Percentiles rank a stretch among this genome's conserved stretches.
These are phyloP conservation scores for Myotis lucifugus DNA, from an alignment of 2,113 vertebrate species.

Conservation along the genomic window DNA sequence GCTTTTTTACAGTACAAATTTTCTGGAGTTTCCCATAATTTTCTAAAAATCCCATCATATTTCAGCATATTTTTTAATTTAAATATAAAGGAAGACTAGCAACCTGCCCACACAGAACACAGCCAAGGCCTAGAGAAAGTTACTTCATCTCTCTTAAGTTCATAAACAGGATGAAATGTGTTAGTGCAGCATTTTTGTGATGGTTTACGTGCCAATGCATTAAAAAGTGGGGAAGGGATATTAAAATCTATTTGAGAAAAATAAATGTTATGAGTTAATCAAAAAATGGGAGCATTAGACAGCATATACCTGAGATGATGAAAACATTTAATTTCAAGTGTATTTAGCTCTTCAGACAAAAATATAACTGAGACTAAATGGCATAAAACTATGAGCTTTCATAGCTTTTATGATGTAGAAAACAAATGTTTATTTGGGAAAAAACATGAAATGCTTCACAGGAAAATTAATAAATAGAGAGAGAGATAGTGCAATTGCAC, in stretches of 20 bases:
- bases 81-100: not conserved
- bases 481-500: not conserved
- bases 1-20: not conserved
- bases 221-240: not conserved
- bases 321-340: conserved; percentile 9
- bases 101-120: not conserved
- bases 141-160: not conserved
- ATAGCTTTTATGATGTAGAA: not conserved
- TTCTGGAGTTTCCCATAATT: not conserved
- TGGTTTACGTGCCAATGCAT: not conserved
- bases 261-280: not conserved
- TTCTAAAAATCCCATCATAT: not conserved
- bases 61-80: not conserved
- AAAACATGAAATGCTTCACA: not conserved
- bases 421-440: not conserved
- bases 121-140: not conserved
- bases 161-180: not conserved
- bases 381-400: not conserved
- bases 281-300: not conserved
- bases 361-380: not conserved
- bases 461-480: not conserved
- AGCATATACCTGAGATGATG: not conserved
- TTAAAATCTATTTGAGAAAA: conserved; percentile 31
- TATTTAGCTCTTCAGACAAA: conserved; percentile 26
- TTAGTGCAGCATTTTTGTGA: not conserved